Conservation (phyloP, 2,888 invertebrate genomes). For the Apamea epomidion region DNA sequence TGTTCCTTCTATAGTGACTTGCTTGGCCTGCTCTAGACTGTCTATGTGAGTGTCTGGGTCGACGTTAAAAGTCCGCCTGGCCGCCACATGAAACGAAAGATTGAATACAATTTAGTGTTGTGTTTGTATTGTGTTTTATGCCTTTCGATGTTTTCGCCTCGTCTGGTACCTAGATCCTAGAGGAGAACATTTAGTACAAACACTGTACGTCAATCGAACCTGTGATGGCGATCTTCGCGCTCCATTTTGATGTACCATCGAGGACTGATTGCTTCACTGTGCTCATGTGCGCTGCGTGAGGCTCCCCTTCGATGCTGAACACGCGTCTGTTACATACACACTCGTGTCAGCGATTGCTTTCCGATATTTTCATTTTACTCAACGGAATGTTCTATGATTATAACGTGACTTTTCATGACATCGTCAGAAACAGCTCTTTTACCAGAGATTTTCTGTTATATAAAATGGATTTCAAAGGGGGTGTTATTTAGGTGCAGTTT, state of each 20-base stretch:
- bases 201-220: constrained; percentile 94
- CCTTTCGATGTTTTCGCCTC: constrained; percentile 63
- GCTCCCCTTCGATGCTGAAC: constrained; percentile 98
- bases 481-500: constrained; percentile 51
- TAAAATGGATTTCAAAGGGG: constrained; percentile 36
- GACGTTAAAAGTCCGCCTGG: constrained; percentile 98
- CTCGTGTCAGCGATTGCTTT: constrained; percentile 75
- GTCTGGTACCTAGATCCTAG: constrained; percentile 66
- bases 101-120: constrained; percentile 84
- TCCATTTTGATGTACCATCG: constrained; percentile 99
- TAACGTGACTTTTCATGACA: constrained; percentile 41
- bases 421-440: constrained; percentile 33
- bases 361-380: constrained; percentile 51
- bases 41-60: constrained; percentile 99
- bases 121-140: constrained; percentile 78
- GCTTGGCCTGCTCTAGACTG: constrained; percentile 99
- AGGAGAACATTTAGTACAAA: constrained; percentile 64
- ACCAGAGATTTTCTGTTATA: constrained; percentile 24
- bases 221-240: constrained; percentile 99
- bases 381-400: constrained; percentile 42
- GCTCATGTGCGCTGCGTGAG: constrained; percentile 98
- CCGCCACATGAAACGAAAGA: constrained; percentile 90
- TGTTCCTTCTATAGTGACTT: constrained; percentile 99
- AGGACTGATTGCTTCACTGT: constrained; percentile 99
- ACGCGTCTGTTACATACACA: constrained; percentile 95